Conservation (phyloP, 1,140 invertebrate genomes). For the Aphelinus certus region DNA sequence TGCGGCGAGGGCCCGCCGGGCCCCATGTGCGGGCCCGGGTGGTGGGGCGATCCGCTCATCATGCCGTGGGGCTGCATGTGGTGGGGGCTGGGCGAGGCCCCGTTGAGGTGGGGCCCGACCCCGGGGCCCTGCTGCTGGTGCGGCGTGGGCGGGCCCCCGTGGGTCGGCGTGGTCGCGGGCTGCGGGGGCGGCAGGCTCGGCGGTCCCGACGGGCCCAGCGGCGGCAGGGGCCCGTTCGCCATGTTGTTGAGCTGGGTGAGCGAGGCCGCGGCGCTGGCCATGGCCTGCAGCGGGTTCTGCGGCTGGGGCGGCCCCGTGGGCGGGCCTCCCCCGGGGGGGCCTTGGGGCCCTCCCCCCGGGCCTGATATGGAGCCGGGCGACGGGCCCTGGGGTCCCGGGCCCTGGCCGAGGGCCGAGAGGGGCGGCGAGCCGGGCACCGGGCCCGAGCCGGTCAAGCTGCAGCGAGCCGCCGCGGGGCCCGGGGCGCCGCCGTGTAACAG, state of each 20-base stretch:
- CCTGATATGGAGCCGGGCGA: neutral
- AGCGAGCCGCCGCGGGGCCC: constrained; percentile 57
- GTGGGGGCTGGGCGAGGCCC: constrained; percentile 63
- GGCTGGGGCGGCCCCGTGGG: constrained; percentile 44
- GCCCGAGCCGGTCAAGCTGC: constrained; percentile 57
- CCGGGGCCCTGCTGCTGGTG: constrained; percentile 48
- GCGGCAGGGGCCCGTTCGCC: constrained; percentile 62
- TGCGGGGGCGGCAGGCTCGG: constrained; percentile 58
- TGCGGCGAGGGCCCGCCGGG: constrained; percentile 61
- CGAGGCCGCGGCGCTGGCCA: constrained; percentile 62
- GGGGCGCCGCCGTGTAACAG: constrained; percentile 65
- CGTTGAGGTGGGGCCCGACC: constrained; percentile 60
- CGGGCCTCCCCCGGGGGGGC: neutral
- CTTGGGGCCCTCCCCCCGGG: no score
- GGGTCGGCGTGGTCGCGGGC: constrained; percentile 61
- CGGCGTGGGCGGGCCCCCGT: constrained; percentile 61
- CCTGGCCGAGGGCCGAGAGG: constrained; percentile 49
- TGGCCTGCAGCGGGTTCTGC: constrained; percentile 60
- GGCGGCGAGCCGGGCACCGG: constrained; percentile 56
- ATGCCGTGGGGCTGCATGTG: constrained; percentile 63
- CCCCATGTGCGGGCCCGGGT: constrained; percentile 59
- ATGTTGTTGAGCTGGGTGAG: constrained; percentile 63
- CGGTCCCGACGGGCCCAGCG: constrained; percentile 55
- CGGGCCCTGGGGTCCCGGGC: neutral
- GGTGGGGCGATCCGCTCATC: constrained; percentile 61